A percentile compares a stretch with the other conserved stretches of the same genome.
Evolutionary conservation across 2,113 vertebrate genomes (phyloP).

Genomic region (human (Homo sapiens)): GRCh38 chr2:55213001-55213500

Average conservation of each 20-base stretch:
- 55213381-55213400: background rate
- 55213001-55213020: background rate
- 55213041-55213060: constrained; percentile 27
- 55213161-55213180: constrained; percentile 1
- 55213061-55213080: constrained; percentile 18
- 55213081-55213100: constrained; percentile 34
- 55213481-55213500: constrained; percentile 5
- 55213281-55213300: background rate
- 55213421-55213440: background rate
- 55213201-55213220: background rate
- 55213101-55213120: background rate
- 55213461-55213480: background rate
- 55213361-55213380: background rate
- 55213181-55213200: background rate
- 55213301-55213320: background rate
- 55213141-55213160: background rate
- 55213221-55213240: background rate
- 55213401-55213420: background rate
- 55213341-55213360: background rate
- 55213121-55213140: constrained; percentile 2
- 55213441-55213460: background rate
- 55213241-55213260: background rate
- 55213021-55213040: background rate
- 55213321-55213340: background rate
- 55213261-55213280: background rate